A percentile compares a stretch with the other conserved stretches of the same genome.
These are phyloP conservation scores for Cassiopea andromeda DNA, from an alignment of 30 jellyfish, hydroid and myxozoan genomes.

Conservation along the genomic window DNA sequence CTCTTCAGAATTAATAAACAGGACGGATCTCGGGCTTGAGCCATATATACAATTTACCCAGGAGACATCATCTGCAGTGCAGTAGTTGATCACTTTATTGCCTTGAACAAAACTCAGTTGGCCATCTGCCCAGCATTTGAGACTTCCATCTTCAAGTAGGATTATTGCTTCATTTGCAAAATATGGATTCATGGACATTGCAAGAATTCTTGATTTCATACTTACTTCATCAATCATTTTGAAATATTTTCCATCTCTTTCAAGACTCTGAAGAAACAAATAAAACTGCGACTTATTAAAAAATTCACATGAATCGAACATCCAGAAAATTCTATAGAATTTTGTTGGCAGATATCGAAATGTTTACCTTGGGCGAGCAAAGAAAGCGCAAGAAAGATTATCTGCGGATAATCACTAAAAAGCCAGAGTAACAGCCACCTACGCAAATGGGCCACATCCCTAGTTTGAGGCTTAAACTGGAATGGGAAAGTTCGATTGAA, in stretches of 20 bases:
- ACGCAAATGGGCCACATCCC: too few species aligned
- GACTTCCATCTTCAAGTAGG: conserved; percentile 39
- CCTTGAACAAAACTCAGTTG: background rate
- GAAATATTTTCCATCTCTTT: background rate
- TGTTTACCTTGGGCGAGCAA: too few species aligned
- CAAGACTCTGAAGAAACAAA: background rate
- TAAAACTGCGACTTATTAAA: background rate
- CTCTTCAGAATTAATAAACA: conserved; percentile 45
- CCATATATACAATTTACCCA: conserved; percentile 58
- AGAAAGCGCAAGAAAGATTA: too few species aligned
- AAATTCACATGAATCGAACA: background rate
- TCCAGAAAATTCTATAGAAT: too few species aligned
- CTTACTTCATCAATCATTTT: background rate
- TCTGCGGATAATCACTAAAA: too few species aligned
- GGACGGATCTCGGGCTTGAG: conserved; percentile 41
- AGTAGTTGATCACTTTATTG: background rate
- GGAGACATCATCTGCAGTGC: conserved; percentile 23
- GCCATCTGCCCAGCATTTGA: conserved; percentile 55
- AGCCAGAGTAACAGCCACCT: too few species aligned
- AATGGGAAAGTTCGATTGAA: too few species aligned
- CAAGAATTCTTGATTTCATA: conserved; percentile 19
- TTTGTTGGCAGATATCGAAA: too few species aligned
- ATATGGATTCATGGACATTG: conserved; percentile 57
- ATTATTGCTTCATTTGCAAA: conserved; percentile 46
- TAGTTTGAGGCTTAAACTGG: too few species aligned